phyloP scores from a whole-genome alignment of 1,140 invertebrate species.

The Pygmarrhopalites habei region DNA sequence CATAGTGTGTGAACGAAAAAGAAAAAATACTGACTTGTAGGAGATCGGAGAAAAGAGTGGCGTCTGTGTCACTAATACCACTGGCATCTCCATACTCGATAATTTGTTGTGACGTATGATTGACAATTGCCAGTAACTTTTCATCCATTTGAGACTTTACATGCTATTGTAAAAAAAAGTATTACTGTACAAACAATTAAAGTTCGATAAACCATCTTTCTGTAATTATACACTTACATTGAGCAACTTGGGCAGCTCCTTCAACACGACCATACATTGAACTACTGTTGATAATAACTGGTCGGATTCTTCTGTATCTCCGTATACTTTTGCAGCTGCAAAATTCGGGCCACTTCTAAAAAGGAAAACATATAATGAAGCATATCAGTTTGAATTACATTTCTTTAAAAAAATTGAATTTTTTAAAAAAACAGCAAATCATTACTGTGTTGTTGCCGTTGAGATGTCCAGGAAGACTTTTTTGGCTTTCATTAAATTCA shows the following conservation, averaged over 20 bases:
- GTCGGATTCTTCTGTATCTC: constrained; percentile 48
- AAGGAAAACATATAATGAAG: neutral
- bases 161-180: too few relatives aligned
- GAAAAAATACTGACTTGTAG: constrained; percentile 30
- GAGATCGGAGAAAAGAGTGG: constrained; percentile 36
- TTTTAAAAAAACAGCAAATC: too few relatives aligned
- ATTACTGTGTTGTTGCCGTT: neutral
- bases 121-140: constrained; percentile 67
- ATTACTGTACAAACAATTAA: too few relatives aligned
- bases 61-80: constrained; percentile 33
- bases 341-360: neutral
- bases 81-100: constrained; percentile 48
- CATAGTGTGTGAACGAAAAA: neutral
- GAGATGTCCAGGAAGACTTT: constrained; percentile 30
- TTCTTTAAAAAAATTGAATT: too few relatives aligned
- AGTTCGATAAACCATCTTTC: too few relatives aligned
- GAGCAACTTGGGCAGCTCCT: constrained; percentile 73
- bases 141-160: constrained; percentile 73
- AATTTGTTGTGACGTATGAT: constrained; percentile 66
- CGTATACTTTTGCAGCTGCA: neutral
- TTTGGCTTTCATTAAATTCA: constrained; percentile 34
- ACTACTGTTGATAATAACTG: constrained; percentile 73
- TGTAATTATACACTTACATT: constrained; percentile 58
- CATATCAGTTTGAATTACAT: too few relatives aligned
- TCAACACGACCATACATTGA: constrained; percentile 75